These are phyloP conservation scores for Trinectes maculatus DNA, from an alignment of 2,113 vertebrate genomes.

Conservation along the genomic window DNA sequence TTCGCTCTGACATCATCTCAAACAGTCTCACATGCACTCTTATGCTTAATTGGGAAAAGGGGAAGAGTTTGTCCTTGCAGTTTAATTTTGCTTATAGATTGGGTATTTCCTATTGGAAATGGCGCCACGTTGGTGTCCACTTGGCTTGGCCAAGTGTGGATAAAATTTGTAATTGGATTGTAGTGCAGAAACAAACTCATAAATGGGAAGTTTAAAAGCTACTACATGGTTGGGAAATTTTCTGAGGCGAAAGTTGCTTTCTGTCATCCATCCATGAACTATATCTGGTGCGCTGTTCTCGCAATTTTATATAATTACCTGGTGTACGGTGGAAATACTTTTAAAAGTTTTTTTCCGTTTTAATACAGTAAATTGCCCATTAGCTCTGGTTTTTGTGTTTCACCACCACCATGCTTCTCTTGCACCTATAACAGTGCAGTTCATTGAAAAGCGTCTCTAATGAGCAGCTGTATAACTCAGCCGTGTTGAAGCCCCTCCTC, in stretches of 20 bases:
- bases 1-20: slow-evolving; percentile 69
- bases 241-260: neutral
- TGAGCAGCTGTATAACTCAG: slow-evolving; percentile 55
- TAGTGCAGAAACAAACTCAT: slow-evolving; percentile 19
- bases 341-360: slow-evolving; percentile 33
- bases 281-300: slow-evolving; percentile 11
- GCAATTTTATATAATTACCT: slow-evolving; percentile 38
- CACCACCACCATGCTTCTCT: slow-evolving; percentile 22
- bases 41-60: slow-evolving; percentile 49
- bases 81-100: slow-evolving; percentile 50
- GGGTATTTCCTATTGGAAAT: slow-evolving; percentile 3
- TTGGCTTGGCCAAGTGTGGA: slow-evolving; percentile 21
- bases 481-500: slow-evolving; percentile 15
- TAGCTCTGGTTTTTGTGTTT: slow-evolving; percentile 46
- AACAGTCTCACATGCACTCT: slow-evolving; percentile 65
- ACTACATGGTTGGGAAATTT: neutral
- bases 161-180: slow-evolving; percentile 40
- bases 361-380: slow-evolving; percentile 59
- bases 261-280: slow-evolving; percentile 14
- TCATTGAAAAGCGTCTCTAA: slow-evolving; percentile 53
- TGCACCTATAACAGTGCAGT: slow-evolving; percentile 36
- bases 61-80: slow-evolving; percentile 34
- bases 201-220: slow-evolving; percentile 14
- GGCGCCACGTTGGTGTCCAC: slow-evolving; percentile 6
- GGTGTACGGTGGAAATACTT: slow-evolving; percentile 26